Base-by-base conservation (phyloP, 2,113 vertebrate species). In the Chaenogobius annularis region DNA sequence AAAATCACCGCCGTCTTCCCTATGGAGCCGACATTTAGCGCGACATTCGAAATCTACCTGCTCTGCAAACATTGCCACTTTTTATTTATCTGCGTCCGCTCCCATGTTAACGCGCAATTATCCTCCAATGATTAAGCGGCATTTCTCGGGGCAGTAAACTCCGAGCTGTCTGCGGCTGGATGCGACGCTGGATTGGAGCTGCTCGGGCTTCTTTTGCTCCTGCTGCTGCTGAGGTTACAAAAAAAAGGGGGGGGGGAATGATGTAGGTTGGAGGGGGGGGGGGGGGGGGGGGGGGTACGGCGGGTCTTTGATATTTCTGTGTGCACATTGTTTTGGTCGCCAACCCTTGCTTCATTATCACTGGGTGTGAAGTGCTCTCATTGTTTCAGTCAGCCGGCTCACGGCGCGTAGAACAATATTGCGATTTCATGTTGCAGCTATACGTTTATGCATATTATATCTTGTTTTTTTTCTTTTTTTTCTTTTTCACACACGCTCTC, bases 341-440 rank as follows among this genome's bases (percentile, higher is more conserved):
- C 76, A 13, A 56, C 26, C 26, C 26, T 31, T 31, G 26, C 80
- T 81, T 87, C 82, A 82, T 90, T 88, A 86, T 73, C 75, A 72
- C 19, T 0, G 40, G 26, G 68, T 72, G 65, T 63, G 26, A 74
- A 68, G 73, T 37, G 79, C 66, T 72, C 73, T 74, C 69, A 55
- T 70, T 79, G 87, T 78, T 26, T 82, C 81, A 70, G 40, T 10
- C 63, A 68, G 74, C n/a, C n/a, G n/a, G n/a, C n/a, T n/a, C n/a
- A n/a, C n/a, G n/a, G n/a, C n/a, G n/a, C 69, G 64, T 58, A 37
- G 77, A 81, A 77, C 56, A 71, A 75, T 56, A 54, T 43, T 1
- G 7, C 19, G 62, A 58, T 22, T 68, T 72, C 71, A 50, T 66
- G 83, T 74, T 77, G 67, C 68, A 52, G 40, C 59, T 47, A 72